Base-by-base conservation (phyloP, 2,888 invertebrate genomes). In the Dasysyrphus albostriatus region DNA sequence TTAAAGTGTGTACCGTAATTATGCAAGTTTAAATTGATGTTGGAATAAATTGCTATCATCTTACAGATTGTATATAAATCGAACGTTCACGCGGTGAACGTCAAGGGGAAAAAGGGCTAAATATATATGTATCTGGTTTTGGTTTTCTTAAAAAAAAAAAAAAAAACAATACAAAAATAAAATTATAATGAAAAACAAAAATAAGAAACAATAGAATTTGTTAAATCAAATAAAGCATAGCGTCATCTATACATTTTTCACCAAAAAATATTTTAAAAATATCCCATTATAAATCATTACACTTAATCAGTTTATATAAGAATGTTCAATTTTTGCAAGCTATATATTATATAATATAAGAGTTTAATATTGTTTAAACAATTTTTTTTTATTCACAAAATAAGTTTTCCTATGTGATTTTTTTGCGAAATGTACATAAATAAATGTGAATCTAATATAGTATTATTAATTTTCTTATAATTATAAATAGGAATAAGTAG, bases 401-500 rank as follows among this genome's bases (percentile, higher is more conserved):
- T 44, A 9, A 19, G 19, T 9, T 49, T 10, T 16, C 8, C 8
- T 16, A 8, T 47, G 9, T 47, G 1, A 8, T 47, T 16, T 49
- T 49, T 1, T 14, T 58, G 8, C 14, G 3, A 34, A 56, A 1
- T 58, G 58, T 58, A 58, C 5, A 58, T 42, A 61, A 42, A 61
- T 42, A 14, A 24, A 65, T 65, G 44, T 44, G n/a, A 32, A 47
- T 63, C 59, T 37, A 16, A 10, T 12, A 34, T 56, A 61, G 42
- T 24, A 39, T 42, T 61, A 42, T 14, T 3, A 34, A 34, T 65
- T 47, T 47, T 32, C 32, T 47, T 12, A 47, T 47, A 10, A 32
- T 12, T 9, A 42, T 32, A 7, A 2, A 32, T 32, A 32, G 3
- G n/a, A 19, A 44, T 47, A 65, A 65, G 16, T 47, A 32, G 16